These are phyloP conservation scores for Noctua pronuba DNA, from an alignment of 2,888 invertebrate genomes.

Conservation along the genomic window DNA sequence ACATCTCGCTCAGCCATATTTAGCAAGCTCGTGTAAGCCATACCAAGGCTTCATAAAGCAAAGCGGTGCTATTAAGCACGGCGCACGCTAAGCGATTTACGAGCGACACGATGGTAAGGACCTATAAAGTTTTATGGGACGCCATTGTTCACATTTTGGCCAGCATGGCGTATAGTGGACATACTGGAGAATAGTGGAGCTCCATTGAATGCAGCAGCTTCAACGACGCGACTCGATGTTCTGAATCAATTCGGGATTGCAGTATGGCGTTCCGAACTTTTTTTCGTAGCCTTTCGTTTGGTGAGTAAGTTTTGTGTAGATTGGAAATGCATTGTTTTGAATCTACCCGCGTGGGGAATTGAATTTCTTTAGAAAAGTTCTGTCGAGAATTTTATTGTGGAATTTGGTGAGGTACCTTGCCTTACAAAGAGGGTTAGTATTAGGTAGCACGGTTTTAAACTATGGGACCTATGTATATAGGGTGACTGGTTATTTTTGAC, in stretches of 20 bases:
- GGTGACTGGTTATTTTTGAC: no score
- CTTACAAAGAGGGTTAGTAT: not conserved
- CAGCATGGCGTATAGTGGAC: slow-evolving; percentile 10
- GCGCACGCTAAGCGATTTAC: slow-evolving; percentile 61
- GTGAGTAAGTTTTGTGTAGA: slow-evolving; percentile 35
- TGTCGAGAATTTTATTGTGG: not conserved
- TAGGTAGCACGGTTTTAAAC: not conserved
- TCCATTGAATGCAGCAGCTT: slow-evolving; percentile 48
- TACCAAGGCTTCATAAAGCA: slow-evolving; percentile 57
- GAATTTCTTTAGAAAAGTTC: not conserved
- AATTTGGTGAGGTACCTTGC: not conserved
- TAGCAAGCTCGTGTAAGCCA: slow-evolving; percentile 17
- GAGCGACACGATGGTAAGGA: slow-evolving; percentile 58
- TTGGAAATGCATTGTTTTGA: slow-evolving; percentile 43
- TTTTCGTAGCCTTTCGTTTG: slow-evolving; percentile 20
- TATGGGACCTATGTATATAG: not conserved
- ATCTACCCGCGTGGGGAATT: not conserved
- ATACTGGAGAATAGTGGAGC: slow-evolving; percentile 1
- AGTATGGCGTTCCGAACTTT: slow-evolving; percentile 12
- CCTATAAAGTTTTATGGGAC: slow-evolving; percentile 57
- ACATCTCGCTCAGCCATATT: slow-evolving; percentile 29
- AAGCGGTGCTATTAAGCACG: slow-evolving; percentile 59
- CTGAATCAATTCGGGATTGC: slow-evolving; percentile 47
- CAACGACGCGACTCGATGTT: slow-evolving; percentile 8
- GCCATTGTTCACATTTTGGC: slow-evolving; percentile 56